phyloP scores from a whole-genome alignment of 2,888 invertebrate species.

The Melinaea menophilus region DNA sequence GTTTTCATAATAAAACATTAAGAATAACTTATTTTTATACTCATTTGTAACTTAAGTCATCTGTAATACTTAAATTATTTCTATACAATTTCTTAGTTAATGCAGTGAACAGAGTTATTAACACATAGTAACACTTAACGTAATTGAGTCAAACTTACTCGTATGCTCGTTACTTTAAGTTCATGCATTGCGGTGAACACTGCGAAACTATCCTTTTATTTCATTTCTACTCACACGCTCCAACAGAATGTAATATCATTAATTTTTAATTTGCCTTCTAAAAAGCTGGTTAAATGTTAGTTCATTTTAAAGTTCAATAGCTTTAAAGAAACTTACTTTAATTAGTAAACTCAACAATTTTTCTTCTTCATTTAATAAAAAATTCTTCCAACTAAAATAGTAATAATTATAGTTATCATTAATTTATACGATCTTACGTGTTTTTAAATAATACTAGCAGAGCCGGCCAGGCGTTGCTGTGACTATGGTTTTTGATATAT shows the following conservation, averaged over 20 bases:
- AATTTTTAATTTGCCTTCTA: constrained; percentile 22
- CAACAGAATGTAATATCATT: constrained; percentile 23
- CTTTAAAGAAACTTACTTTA: background rate
- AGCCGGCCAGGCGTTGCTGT: no score
- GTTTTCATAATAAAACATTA: no score
- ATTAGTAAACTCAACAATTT: background rate
- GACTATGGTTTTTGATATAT: no score
- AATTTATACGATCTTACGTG: no score
- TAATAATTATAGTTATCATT: no score
- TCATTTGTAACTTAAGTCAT: no score
- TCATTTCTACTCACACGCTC: constrained; percentile 25
- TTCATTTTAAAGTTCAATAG: constrained; percentile 6
- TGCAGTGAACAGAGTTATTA: constrained; percentile 21
- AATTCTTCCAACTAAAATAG: no score
- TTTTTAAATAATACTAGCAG: no score
- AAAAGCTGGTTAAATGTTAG: background rate
- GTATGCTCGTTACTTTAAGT: constrained; percentile 33
- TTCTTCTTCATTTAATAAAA: no score
- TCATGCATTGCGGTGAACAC: constrained; percentile 24
- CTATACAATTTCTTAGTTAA: constrained; percentile 4
- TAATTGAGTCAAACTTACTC: constrained; percentile 26
- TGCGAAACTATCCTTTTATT: constrained; percentile 31
- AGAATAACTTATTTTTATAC: no score
- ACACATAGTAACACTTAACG: constrained; percentile 27
- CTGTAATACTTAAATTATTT: background rate